phyloP scores from a whole-genome alignment of 2,888 invertebrate genomes.

The Julus scandinavius region DNA sequence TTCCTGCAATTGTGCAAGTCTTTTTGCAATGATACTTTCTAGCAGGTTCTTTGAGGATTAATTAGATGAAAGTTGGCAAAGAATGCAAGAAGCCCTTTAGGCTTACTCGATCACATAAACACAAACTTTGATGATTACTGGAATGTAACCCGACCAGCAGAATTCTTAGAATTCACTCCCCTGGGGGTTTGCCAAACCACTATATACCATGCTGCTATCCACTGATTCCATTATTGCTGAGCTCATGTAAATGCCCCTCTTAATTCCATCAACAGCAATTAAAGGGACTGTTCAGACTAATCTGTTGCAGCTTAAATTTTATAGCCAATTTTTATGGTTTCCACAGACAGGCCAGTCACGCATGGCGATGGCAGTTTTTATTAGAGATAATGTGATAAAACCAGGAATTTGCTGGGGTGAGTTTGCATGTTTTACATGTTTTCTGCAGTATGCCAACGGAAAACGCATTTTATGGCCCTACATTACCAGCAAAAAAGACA shows the following conservation, averaged over 20 bases:
- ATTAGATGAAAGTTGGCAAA: not conserved
- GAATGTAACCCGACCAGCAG: not conserved
- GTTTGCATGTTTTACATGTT: not conserved
- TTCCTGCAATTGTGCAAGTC: not conserved
- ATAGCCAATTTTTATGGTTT: constrained; percentile 10
- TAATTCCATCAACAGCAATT: constrained; percentile 9
- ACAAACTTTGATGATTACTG: not conserved
- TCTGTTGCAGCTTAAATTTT: constrained; percentile 12
- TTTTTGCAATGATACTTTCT: not conserved
- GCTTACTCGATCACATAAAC: not conserved
- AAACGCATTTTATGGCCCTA: not conserved
- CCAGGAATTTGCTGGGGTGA: not conserved
- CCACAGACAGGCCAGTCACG: constrained; percentile 17
- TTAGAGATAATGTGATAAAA: not conserved
- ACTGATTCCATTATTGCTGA: not conserved
- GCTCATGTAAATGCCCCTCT: not conserved
- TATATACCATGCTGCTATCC: not conserved
- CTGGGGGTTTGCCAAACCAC: not conserved
- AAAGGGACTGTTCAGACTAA: constrained; percentile 3
- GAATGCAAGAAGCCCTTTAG: not conserved
- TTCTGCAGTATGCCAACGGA: not conserved
- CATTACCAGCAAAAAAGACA: not conserved
- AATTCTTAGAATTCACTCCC: not conserved
- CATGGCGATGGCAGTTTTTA: constrained; percentile 1
- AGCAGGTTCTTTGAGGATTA: not conserved